Evolutionary conservation across 2,113 vertebrate species (phyloP).

Genomic region (Trogon surrucura): DNA sequence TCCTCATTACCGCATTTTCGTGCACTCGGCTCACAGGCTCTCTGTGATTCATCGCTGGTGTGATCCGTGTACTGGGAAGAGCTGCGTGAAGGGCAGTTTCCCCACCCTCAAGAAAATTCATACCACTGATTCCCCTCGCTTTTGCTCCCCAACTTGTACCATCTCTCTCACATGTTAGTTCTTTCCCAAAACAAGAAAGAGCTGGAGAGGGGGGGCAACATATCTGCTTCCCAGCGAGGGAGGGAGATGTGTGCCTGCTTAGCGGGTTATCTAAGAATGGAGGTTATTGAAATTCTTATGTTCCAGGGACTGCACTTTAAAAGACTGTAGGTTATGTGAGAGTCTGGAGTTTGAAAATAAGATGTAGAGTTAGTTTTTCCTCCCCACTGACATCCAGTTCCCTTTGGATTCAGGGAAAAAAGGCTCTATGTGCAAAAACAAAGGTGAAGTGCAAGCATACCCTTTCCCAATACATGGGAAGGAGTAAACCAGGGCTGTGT

Average conservation of each 20-base stretch:
- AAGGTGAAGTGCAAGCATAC: not conserved
- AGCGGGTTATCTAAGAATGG: not conserved
- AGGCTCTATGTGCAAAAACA: not conserved
- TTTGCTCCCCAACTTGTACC: not conserved
- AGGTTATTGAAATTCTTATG: slow-evolving; percentile 38
- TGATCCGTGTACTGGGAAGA: not conserved
- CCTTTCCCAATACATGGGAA: fast-evolving
- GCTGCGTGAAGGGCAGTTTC: not conserved
- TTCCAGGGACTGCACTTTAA: slow-evolving; percentile 15
- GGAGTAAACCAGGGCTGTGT: not conserved
- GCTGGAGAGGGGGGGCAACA: not conserved
- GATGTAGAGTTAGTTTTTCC: not conserved
- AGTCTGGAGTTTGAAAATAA: slow-evolving; percentile 21
- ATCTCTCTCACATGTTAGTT: not conserved
- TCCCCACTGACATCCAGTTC: not conserved
- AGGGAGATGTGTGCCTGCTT: not conserved
- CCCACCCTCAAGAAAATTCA: not conserved
- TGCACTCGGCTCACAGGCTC: fast-evolving
- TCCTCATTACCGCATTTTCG: not conserved
- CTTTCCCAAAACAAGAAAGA: not conserved
- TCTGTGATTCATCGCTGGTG: not conserved
- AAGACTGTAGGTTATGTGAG: slow-evolving; percentile 8
- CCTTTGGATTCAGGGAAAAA: not conserved
- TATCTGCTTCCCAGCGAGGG: not conserved
- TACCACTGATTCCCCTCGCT: not conserved